Evolutionary conservation across 2,113 vertebrate species (phyloP), one percentile per base, ranked within the genome.

Genomic region (Takifugu flavidus): DNA sequence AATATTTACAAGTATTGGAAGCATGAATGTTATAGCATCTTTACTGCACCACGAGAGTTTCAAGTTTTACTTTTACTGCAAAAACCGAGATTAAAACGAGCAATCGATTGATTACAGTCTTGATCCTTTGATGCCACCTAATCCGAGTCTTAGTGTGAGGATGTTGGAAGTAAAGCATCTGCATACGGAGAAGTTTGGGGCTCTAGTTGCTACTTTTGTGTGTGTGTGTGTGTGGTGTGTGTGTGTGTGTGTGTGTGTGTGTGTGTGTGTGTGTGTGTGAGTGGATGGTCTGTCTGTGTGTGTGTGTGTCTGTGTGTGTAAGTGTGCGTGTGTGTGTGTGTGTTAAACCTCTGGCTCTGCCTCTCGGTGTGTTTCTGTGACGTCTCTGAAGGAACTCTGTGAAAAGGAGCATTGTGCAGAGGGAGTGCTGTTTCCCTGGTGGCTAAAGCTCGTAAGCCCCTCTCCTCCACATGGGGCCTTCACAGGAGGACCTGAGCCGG

Each of bases 341-440:
- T 29, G 47, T 75, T 65, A 77, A 78, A 78, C 51, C 75, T 75
- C 71, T 71, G 70, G 69, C 73, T 78, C 65, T 76, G 62, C 76
- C 78, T 82, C 72, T 66, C 54, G 62, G 58, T 79, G 71, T 75
- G 69, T 77, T 79, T 83, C 74, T 80, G 72, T 83, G 79, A 82
- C 54, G 60, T 72, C 76, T 71, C 46, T 65, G 52, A 45, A 77
- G 78, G 62, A 74, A 58, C 56, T 69, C 20, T 5, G 74, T 89
- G 86, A 90, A 91, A 88, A 83, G 82, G 70, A 83, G 80, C 82
- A 88, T 90, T 91, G 90, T 91, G 81, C 71, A 74, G 56, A 70
- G 80, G 74, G 71, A 85, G 77, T 67, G 71, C 78, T 84, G 79
- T 77, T 84, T 80, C 75, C 75, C 82, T 84, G 81, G 78, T 70